Evolutionary conservation across 2,797 vertebrate genomes (phyloP), one percentile per base, ranked within the genome.

Genomic region (Etheostoma perlongum): DNA sequence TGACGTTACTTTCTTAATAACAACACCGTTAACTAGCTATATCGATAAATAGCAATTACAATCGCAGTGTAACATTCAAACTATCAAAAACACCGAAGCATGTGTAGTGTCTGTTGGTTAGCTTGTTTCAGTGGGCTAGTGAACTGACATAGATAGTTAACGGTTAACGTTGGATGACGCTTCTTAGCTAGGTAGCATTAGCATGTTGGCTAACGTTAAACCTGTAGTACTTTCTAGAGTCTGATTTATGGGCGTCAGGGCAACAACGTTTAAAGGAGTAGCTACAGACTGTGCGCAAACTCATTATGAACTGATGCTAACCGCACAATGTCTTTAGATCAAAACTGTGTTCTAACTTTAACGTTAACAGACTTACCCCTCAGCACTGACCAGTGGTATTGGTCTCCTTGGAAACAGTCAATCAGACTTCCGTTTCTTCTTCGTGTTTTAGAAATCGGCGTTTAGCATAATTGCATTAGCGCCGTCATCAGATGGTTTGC

Each of bases 371-470:
- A 66, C 90, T 87, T 75, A 91, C 88, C 89, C 25, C 49, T 72
- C 64, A 61, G 72, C 72, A 63, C 52, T 59, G 76, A 67, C 74
- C 67, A 69, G 75, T 64, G 57, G 84, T 87, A 19, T 86, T 76
- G 7, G 91, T 92, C 82, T 92, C 92, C 90, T 86, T 90, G 91
- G 91, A 89, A 89, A 93, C 93, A 66, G 85, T 67, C 83, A 55
- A 71, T 72, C 64, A 27, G 44, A 46, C 9, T 44, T 60, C 54
- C 58, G 65, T 10, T 18, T 55, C 83, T 91, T 90, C 80, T 76
- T 89, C 84, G 64, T 73, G 62, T 4, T 4, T 57, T 46, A 0
- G 0, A 46, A 36, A 44, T 21, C 0, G 6, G 1, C 6, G 25
- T 40, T 25, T 33, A 5, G 2, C 0, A 2, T 1, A 1, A 1